These are phyloP conservation scores for Sipunculus nudus DNA, from an alignment of 2,888 invertebrate species.

Conservation along the genomic window DNA sequence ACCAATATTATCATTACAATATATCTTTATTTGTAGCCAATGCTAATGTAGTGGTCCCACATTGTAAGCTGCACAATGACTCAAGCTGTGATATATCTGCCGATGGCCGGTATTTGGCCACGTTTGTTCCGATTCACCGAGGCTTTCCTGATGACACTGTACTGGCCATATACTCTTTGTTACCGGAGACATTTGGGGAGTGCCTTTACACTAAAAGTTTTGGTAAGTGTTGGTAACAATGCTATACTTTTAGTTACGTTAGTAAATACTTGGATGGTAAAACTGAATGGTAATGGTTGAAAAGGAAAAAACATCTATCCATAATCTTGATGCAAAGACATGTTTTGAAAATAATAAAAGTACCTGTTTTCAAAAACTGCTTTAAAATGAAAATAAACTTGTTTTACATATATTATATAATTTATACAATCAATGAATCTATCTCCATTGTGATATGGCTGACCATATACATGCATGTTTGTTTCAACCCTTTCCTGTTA, in stretches of 20 bases:
- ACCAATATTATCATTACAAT: no score
- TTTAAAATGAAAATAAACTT: no score
- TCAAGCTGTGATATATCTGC: slow-evolving; percentile 85
- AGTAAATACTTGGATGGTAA: neutral
- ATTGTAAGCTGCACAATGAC: slow-evolving; percentile 87
- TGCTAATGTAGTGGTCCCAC: slow-evolving; percentile 80
- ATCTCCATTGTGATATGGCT: no score
- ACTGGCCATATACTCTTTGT: slow-evolving; percentile 84
- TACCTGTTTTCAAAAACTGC: no score
- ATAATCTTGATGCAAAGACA: no score
- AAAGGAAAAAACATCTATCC: no score
- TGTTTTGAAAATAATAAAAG: no score
- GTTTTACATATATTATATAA: no score
- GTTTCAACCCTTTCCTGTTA: no score
- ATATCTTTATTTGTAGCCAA: slow-evolving; percentile 43
- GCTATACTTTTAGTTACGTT: neutral
- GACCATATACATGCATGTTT: no score
- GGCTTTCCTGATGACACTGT: slow-evolving; percentile 78
- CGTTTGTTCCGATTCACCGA: slow-evolving; percentile 74
- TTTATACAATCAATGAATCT: no score
- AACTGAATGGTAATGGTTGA: neutral
- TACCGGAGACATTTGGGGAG: slow-evolving; percentile 79
- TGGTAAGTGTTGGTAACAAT: slow-evolving; percentile 52
- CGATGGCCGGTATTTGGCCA: slow-evolving; percentile 81
- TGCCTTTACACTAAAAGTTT: slow-evolving; percentile 77